These are phyloP conservation scores for Crenuchus spilurus DNA, from an alignment of 2,797 vertebrate genomes.

Conservation along the genomic window DNA sequence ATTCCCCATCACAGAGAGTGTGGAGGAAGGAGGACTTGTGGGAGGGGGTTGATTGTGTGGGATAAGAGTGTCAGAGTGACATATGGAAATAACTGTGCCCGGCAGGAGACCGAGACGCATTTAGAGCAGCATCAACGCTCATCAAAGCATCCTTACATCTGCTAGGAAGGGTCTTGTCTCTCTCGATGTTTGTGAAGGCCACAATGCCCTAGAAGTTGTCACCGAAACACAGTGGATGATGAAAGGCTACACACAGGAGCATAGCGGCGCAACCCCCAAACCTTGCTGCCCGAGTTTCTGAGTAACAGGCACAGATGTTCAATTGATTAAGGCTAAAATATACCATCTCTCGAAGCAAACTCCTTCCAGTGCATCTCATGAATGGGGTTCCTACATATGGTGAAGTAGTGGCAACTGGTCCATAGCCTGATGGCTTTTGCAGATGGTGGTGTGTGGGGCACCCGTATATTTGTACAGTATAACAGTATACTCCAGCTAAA, in stretches of 20 bases:
- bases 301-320: conserved; percentile 36
- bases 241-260: neutral
- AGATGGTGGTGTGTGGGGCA: neutral
- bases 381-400: conserved; percentile 8
- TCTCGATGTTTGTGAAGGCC: neutral
- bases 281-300: too few species aligned
- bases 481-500: neutral
- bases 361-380: conserved; percentile 11
- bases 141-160: conserved; percentile 30
- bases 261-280: neutral
- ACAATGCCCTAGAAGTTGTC: neutral
- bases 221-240: neutral
- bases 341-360: neutral
- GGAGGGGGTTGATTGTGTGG: neutral
- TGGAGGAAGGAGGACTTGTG: neutral
- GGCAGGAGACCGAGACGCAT: conserved; percentile 15
- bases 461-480: neutral
- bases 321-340: conserved; percentile 35
- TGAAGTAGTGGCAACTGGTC: neutral
- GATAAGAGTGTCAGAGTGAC: conserved; percentile 7
- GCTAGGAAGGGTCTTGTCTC: conserved; percentile 1
- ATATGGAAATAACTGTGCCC: conserved; percentile 14
- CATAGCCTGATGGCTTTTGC: conserved; percentile 6
- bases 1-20: conserved; percentile 13
- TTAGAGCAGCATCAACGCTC: conserved; percentile 7